Evolutionary conservation across 1,140 invertebrate genomes (phyloP).

Genomic region (Drosophila nikananu): DNA sequence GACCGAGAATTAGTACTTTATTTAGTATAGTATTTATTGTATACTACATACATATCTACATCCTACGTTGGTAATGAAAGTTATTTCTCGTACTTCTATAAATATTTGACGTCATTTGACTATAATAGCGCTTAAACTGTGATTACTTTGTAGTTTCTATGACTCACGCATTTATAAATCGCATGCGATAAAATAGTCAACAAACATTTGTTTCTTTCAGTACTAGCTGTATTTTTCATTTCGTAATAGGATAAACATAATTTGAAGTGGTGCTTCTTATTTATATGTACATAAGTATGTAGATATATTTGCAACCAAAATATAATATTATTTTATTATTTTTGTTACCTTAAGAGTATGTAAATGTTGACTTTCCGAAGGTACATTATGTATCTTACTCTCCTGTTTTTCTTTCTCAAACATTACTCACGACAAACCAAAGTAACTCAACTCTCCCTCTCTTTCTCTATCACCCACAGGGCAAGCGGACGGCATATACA

Average conservation of each 20-base stretch:
- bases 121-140: neutral
- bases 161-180: conserved; percentile 1
- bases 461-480: conserved; percentile 20
- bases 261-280: too few relatives aligned
- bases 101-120: too few relatives aligned
- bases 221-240: neutral
- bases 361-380: neutral
- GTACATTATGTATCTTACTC: neutral
- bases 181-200: conserved; percentile 11
- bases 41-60: neutral
- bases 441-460: conserved; percentile 8
- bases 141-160: neutral
- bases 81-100: neutral
- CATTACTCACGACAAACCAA: conserved; percentile 8
- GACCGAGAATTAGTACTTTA: neutral
- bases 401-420: neutral
- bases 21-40: neutral
- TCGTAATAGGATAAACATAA: neutral
- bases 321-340: neutral
- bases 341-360: neutral
- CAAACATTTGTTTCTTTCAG: neutral
- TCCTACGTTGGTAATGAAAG: neutral
- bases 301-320: neutral
- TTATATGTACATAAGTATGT: neutral
- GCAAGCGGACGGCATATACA: conserved; percentile 26